Percentiles rank a stretch among this genome's conserved stretches.
phyloP scores from a whole-genome alignment of 2,113 vertebrate genomes.

The Myodes glareolus region DNA sequence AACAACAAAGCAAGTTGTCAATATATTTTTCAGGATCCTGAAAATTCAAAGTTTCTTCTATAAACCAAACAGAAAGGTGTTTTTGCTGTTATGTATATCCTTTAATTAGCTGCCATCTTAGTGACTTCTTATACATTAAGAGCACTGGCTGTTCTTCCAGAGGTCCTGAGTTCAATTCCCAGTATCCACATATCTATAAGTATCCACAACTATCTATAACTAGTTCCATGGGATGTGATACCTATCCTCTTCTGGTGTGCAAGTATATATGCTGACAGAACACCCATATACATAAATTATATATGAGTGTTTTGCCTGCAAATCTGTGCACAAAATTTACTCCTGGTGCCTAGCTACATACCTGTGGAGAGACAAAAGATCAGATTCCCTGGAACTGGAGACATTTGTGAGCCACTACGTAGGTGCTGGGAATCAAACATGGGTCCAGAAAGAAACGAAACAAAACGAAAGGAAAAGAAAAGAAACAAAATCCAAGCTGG shows the following conservation, averaged over 20 bases:
- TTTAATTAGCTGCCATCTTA: constrained; percentile 22
- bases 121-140: background rate
- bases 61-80: constrained; percentile 1
- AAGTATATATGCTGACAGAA: background rate
- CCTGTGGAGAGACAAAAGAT: background rate
- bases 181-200: background rate
- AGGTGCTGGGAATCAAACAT: background rate
- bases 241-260: background rate
- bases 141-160: background rate
- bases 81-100: background rate
- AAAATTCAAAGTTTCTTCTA: background rate
- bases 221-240: background rate
- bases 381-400: background rate
- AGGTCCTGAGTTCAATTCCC: background rate
- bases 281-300: background rate
- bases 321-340: background rate
- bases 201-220: background rate
- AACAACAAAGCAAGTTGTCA: background rate
- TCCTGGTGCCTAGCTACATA: background rate
- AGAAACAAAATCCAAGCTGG: too few relatives aligned
- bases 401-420: background rate
- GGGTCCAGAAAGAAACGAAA: too few relatives aligned
- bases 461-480: too few relatives aligned
- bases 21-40: background rate
- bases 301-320: background rate